Evolutionary conservation across 2,888 invertebrate genomes (phyloP).

Genomic region (Trissolcus brochymenae): DNA sequence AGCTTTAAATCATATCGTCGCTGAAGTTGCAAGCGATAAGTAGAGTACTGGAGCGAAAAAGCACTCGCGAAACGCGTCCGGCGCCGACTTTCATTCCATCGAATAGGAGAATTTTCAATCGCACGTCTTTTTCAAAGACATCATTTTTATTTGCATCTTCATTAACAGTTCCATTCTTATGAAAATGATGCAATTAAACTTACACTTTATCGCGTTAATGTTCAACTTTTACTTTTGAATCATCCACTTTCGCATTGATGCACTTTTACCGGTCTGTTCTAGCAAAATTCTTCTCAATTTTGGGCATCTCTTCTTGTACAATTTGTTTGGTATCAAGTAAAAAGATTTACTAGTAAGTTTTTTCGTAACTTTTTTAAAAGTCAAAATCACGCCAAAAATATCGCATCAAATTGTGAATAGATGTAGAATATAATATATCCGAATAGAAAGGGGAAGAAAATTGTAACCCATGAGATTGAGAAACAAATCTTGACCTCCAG

Average conservation of each 20-base stretch:
- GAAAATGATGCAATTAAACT: conserved; percentile 45
- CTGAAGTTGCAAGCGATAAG: conserved; percentile 68
- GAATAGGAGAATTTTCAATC: conserved; percentile 62
- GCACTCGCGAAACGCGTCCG: conserved; percentile 57
- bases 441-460: no score
- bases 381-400: no score
- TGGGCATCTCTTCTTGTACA: no score
- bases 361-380: no score
- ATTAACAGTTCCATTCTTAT: conserved; percentile 21
- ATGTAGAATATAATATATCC: no score
- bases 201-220: conserved; percentile 34
- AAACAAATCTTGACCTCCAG: not conserved
- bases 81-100: conserved; percentile 63
- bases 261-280: conserved; percentile 31
- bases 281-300: not conserved
- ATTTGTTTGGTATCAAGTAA: no score
- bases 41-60: conserved; percentile 74
- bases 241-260: conserved; percentile 32
- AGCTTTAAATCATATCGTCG: conserved; percentile 66
- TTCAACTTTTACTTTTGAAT: conserved; percentile 43
- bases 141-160: conserved; percentile 42
- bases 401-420: no score
- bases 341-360: no score
- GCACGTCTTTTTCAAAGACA: conserved; percentile 8
- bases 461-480: no score